A percentile compares a stretch with the other conserved stretches of the same genome.
Evolutionary conservation across 92 coral and sea anemone genomes (phyloP).

Genomic region (Montipora capitata): DNA sequence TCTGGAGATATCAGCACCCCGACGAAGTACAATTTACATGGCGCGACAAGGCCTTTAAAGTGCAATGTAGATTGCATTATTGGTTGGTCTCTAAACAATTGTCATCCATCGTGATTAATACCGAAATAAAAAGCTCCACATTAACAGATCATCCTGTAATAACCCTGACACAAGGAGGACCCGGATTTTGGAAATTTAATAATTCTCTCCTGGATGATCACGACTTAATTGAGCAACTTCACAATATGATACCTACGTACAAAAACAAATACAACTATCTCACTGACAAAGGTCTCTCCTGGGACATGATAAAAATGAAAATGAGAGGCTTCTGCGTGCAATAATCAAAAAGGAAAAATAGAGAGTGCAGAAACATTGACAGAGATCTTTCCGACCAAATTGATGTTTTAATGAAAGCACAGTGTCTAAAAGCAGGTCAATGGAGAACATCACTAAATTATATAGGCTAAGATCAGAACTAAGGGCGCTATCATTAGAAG

Average conservation of each 20-base stretch:
- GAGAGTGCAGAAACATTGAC: constrained; percentile 1
- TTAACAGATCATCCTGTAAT: not conserved
- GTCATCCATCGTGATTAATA: too few relatives aligned
- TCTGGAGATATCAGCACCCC: constrained; percentile 15
- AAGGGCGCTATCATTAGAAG: not conserved
- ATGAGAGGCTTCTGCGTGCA: constrained; percentile 13
- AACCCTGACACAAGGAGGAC: not conserved
- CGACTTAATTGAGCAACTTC: not conserved
- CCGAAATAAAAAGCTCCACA: too few relatives aligned
- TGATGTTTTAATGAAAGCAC: constrained; percentile 8
- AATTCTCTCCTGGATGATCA: not conserved
- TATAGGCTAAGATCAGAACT: not conserved
- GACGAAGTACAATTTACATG: not conserved
- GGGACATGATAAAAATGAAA: constrained; percentile 26
- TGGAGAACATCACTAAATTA: not conserved
- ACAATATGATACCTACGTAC: not conserved
- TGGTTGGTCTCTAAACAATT: too few relatives aligned
- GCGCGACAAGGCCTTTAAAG: constrained; percentile 5
- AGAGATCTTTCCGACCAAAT: constrained; percentile 1
- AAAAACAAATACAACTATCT: not conserved
- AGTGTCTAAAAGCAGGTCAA: not conserved
- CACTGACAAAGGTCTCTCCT: not conserved
- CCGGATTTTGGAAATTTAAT: not conserved
- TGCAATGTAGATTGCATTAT: not conserved
- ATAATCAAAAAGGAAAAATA: constrained; percentile 2